These are phyloP conservation scores for Sebastes hopkinsi DNA, from an alignment of 2,797 vertebrate species.

Conservation along the genomic window DNA sequence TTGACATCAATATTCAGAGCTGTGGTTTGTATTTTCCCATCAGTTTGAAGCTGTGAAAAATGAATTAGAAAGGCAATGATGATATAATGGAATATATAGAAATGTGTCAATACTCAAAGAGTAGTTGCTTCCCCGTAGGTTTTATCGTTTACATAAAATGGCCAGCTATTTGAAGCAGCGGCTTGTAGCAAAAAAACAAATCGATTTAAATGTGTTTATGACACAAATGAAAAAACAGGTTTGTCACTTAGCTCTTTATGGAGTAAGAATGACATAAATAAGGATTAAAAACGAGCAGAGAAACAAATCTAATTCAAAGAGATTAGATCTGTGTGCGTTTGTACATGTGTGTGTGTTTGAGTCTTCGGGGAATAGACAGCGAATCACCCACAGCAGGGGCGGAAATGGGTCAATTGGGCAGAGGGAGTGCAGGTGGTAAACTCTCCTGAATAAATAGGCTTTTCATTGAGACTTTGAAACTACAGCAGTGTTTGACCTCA, in stretches of 20 bases:
- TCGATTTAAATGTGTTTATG: conserved; percentile 44
- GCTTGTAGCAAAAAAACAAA: conserved; percentile 9
- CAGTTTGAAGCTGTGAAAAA: conserved; percentile 28
- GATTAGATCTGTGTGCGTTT: neutral
- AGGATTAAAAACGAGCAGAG: neutral
- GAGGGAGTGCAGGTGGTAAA: conserved; percentile 43
- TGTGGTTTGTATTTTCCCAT: conserved; percentile 26
- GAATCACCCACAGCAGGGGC: conserved; percentile 26
- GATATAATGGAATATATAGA: conserved; percentile 40
- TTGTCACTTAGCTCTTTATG: neutral
- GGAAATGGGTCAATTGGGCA: conserved; percentile 19
- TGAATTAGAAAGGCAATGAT: conserved; percentile 41
- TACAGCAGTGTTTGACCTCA: conserved; percentile 27
- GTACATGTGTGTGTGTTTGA: neutral
- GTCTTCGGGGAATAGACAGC: neutral
- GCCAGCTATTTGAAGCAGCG: conserved; percentile 5
- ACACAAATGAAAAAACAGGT: conserved; percentile 2
- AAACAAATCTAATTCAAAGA: neutral
- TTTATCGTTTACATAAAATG: conserved; percentile 34
- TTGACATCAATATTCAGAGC: conserved; percentile 47
- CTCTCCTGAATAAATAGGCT: conserved; percentile 37
- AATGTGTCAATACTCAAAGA: conserved; percentile 31
- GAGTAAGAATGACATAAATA: conserved; percentile 10
- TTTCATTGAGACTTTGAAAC: conserved; percentile 53
- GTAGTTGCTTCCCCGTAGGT: conserved; percentile 2